phyloP scores from a whole-genome alignment of 2,113 vertebrate genomes.

The Atractosteus spatula region DNA sequence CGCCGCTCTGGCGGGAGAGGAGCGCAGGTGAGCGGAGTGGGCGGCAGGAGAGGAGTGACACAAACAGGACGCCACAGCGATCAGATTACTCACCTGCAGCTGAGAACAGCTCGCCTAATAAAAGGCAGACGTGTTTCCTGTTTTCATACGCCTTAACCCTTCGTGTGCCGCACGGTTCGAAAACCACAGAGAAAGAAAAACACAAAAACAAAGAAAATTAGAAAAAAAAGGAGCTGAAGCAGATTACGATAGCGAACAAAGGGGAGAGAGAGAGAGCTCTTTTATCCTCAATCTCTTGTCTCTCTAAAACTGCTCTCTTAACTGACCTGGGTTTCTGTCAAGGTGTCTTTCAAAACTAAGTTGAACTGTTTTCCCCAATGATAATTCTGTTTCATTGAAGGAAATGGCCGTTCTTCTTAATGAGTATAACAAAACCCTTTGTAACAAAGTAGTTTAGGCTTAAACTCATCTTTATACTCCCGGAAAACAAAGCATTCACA shows the following conservation, averaged over 20 bases:
- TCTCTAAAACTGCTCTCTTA: not conserved
- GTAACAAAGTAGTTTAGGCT: too few species aligned
- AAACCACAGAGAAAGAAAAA: slow-evolving; percentile 2
- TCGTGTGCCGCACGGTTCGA: not conserved
- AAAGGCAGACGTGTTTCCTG: slow-evolving; percentile 37
- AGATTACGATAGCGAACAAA: not conserved
- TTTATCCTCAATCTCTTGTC: not conserved
- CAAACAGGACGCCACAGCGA: slow-evolving; percentile 39
- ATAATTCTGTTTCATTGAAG: too few species aligned
- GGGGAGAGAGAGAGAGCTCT: not conserved
- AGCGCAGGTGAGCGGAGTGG: slow-evolving; percentile 33
- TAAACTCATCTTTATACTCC: too few species aligned
- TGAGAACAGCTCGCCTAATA: slow-evolving; percentile 32
- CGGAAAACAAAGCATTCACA: too few species aligned
- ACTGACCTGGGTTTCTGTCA: not conserved
- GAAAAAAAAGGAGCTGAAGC: not conserved
- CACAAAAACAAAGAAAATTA: not conserved
- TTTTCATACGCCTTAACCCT: slow-evolving; percentile 20
- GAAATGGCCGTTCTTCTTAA: too few species aligned
- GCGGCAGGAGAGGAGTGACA: slow-evolving; percentile 12
- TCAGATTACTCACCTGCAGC: slow-evolving; percentile 40
- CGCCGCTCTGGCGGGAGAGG: not conserved
- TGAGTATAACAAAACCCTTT: too few species aligned
- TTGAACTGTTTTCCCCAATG: too few species aligned
- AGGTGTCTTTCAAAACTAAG: too few species aligned